Conservation (phyloP, 35 echinoderm and acorn worm species). For the Apostichopus parvimensis region DNA sequence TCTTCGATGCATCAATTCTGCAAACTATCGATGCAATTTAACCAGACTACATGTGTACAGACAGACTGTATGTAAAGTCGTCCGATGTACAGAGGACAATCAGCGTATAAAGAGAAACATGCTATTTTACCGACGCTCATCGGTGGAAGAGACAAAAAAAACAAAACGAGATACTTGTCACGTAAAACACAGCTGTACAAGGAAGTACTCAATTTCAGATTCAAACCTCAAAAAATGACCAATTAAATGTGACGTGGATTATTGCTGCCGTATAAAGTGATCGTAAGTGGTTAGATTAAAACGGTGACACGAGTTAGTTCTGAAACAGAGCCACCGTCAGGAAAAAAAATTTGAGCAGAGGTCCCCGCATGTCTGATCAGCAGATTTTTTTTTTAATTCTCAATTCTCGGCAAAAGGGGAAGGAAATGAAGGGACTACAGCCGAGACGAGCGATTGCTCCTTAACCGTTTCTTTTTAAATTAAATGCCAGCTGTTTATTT, state of each 20-base stretch:
- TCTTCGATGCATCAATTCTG: too few species aligned
- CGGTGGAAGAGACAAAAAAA: too few species aligned
- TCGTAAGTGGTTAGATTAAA: not conserved
- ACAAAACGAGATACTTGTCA: too few species aligned
- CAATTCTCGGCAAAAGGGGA: not conserved
- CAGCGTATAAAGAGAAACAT: too few species aligned
- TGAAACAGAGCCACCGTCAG: constrained; percentile 37
- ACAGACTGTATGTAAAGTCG: too few species aligned
- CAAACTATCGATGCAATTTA: too few species aligned
- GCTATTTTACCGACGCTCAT: too few species aligned
- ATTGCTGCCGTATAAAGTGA: not conserved
- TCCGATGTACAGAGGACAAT: too few species aligned
- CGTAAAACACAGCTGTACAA: not conserved
- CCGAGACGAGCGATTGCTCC: not conserved
- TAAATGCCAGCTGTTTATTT: not conserved
- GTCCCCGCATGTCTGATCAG: not conserved
- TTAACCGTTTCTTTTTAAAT: not conserved
- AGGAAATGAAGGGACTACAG: not conserved
- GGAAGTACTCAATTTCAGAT: not conserved
- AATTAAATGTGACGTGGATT: not conserved
- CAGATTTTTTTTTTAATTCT: not conserved
- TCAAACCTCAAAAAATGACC: not conserved
- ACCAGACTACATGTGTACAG: too few species aligned
- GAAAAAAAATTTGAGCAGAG: constrained; percentile 12
- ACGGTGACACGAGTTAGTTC: not conserved